phyloP scores from a whole-genome alignment of 2,888 invertebrate genomes.

The Ormyrus pomaceus region DNA sequence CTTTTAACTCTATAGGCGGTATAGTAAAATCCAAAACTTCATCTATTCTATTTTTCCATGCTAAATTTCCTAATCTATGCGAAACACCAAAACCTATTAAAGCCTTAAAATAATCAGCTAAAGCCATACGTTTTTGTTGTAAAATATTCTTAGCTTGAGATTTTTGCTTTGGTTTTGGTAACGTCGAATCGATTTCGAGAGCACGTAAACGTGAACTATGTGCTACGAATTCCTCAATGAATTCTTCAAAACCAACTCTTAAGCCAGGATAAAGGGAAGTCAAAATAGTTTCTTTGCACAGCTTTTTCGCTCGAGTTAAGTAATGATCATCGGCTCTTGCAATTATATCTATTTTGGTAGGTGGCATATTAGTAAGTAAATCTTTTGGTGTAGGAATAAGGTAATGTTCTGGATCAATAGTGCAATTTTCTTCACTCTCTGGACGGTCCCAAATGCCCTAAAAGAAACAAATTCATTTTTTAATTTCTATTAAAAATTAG shows the following conservation, averaged over 20 bases:
- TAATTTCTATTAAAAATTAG: slow-evolving; percentile 3
- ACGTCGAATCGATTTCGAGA: slow-evolving; percentile 77
- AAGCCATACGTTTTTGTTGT: slow-evolving; percentile 89
- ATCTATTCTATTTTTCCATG: slow-evolving; percentile 68
- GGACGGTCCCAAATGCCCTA: slow-evolving; percentile 70
- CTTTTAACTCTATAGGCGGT: slow-evolving; percentile 84
- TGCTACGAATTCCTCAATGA: slow-evolving; percentile 82
- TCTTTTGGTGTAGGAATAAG: slow-evolving; percentile 60
- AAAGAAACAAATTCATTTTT: background rate
- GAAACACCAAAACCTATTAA: slow-evolving; percentile 87
- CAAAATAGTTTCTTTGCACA: slow-evolving; percentile 81
- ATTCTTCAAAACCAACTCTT: slow-evolving; percentile 81
- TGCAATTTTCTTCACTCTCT: slow-evolving; percentile 65
- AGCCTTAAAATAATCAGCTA: slow-evolving; percentile 91
- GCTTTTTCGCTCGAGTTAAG: slow-evolving; percentile 80
- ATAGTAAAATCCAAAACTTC: slow-evolving; percentile 81
- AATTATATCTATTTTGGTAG: slow-evolving; percentile 67
- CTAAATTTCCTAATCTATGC: slow-evolving; percentile 84
- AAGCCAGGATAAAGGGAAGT: slow-evolving; percentile 79
- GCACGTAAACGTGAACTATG: slow-evolving; percentile 83
- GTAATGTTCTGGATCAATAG: slow-evolving; percentile 71
- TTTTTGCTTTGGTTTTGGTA: slow-evolving; percentile 85
- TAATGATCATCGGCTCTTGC: slow-evolving; percentile 74
- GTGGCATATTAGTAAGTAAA: background rate
- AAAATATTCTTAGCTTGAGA: slow-evolving; percentile 88